phyloP scores from a whole-genome alignment of 2,888 invertebrate genomes.

The Harpagoxenus sublaevis region DNA sequence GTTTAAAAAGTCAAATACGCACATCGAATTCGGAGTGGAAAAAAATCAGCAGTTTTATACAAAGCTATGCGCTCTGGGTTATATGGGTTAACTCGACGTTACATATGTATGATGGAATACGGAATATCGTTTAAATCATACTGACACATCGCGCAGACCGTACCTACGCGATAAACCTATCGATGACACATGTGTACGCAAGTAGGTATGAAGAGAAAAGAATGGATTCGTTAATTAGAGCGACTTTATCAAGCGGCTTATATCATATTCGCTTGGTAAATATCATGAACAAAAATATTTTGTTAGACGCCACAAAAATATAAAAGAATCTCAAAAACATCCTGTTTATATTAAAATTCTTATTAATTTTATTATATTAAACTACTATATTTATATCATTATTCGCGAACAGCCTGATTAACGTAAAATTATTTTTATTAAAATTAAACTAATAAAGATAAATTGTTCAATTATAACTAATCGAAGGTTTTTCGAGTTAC shows the following conservation, averaged over 20 bases:
- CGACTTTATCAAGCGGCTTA: not conserved
- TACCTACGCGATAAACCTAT: conserved; percentile 29
- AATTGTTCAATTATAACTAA: not conserved
- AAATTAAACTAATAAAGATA: not conserved
- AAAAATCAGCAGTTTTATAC: conserved; percentile 72
- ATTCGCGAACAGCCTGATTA: not conserved
- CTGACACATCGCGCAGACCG: not conserved
- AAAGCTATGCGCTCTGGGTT: conserved; percentile 72
- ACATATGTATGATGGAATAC: conserved; percentile 78
- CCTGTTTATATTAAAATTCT: conserved; percentile 6
- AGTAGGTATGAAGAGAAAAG: not conserved
- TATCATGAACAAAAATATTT: not conserved
- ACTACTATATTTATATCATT: not conserved
- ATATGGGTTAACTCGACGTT: conserved; percentile 80
- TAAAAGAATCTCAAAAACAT: not conserved
- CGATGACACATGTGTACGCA: not conserved
- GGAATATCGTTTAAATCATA: conserved; percentile 26
- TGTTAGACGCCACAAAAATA: not conserved
- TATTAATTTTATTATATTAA: conserved; percentile 3
- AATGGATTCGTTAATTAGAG: conserved; percentile 19
- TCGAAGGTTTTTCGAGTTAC: not conserved
- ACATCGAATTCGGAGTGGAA: conserved; percentile 67
- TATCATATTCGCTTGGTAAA: not conserved
- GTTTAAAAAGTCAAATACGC: conserved; percentile 78
- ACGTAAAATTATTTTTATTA: not conserved